Evolutionary conservation across 2,113 vertebrate genomes (phyloP).

Genomic region (Sapajus apella): DNA sequence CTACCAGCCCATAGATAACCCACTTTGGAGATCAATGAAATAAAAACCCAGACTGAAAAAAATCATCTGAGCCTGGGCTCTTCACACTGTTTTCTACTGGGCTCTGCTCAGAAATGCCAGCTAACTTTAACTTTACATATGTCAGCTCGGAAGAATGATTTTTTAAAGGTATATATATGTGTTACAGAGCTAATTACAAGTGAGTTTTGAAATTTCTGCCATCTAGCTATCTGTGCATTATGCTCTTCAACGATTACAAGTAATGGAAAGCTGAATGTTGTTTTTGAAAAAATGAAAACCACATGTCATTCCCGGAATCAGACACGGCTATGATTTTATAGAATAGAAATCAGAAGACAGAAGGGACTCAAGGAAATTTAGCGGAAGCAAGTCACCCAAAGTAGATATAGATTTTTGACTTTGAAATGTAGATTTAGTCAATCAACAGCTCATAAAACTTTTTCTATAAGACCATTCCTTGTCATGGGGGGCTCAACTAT

Average conservation of each 20-base stretch:
- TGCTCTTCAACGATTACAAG: neutral
- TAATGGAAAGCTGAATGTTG: neutral
- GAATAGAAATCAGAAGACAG: conserved; percentile 52
- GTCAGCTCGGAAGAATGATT: neutral
- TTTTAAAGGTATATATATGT: conserved; percentile 18
- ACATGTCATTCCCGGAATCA: conserved; percentile 8
- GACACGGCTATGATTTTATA: neutral
- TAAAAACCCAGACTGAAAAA: neutral
- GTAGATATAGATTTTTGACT: neutral
- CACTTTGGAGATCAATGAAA: neutral
- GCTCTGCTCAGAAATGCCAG: conserved; percentile 21
- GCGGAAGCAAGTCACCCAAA: conserved; percentile 2
- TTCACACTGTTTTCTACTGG: neutral
- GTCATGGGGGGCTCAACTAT: neutral
- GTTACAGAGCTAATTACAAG: conserved; percentile 19
- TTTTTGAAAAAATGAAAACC: conserved; percentile 48
- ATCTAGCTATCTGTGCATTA: neutral
- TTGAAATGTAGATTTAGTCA: conserved; percentile 35
- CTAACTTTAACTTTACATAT: neutral
- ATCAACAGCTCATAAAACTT: neutral
- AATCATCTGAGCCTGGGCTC: neutral
- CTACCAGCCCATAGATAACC: neutral
- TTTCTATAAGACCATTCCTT: neutral
- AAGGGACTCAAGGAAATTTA: conserved; percentile 12
- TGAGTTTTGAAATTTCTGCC: neutral